Percentiles rank a stretch among this genome's conserved stretches.
Conservation (phyloP, 2,888 invertebrate genomes). For the Pemphredon lugubris region DNA sequence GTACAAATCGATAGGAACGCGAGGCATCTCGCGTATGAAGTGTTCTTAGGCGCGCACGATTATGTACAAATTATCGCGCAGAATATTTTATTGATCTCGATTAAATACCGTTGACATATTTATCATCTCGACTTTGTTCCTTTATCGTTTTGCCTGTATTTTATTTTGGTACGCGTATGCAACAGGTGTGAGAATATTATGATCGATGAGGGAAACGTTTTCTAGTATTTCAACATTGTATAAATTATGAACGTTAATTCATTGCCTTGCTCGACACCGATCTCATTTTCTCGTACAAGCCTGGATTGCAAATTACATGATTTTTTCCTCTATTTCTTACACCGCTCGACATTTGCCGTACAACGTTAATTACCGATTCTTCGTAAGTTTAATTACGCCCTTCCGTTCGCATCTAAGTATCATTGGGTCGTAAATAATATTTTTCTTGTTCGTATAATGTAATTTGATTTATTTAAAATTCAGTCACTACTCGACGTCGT, state of each 20-base stretch:
- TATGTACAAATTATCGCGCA: slow-evolving; percentile 26
- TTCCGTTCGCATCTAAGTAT: too few species aligned
- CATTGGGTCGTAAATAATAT: too few species aligned
- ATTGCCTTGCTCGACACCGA: slow-evolving; percentile 33
- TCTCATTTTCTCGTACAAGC: slow-evolving; percentile 21
- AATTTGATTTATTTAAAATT: too few species aligned
- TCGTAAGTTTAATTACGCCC: too few species aligned
- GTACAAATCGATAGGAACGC: too few species aligned
- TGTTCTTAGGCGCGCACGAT: too few species aligned
- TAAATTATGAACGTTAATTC: slow-evolving; percentile 36
- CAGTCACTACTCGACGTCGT: too few species aligned
- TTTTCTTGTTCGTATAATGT: too few species aligned
- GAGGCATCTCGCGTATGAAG: too few species aligned
- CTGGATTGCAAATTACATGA: slow-evolving; percentile 18
- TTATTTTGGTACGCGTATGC: slow-evolving; percentile 10
- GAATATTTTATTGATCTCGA: background rate
- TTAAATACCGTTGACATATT: slow-evolving; percentile 24
- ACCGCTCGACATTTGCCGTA: slow-evolving; percentile 5
- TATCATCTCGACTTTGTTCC: slow-evolving; percentile 13
- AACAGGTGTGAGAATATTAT: slow-evolving; percentile 32
- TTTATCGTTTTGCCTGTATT: background rate
- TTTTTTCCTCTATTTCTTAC: too few species aligned
- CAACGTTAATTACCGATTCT: slow-evolving; percentile 22
- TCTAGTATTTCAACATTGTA: background rate
- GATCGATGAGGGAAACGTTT: slow-evolving; percentile 3